Base-by-base conservation (phyloP, 53 echinoderm and acorn worm genomes). In the Arbacia lixula region DNA sequence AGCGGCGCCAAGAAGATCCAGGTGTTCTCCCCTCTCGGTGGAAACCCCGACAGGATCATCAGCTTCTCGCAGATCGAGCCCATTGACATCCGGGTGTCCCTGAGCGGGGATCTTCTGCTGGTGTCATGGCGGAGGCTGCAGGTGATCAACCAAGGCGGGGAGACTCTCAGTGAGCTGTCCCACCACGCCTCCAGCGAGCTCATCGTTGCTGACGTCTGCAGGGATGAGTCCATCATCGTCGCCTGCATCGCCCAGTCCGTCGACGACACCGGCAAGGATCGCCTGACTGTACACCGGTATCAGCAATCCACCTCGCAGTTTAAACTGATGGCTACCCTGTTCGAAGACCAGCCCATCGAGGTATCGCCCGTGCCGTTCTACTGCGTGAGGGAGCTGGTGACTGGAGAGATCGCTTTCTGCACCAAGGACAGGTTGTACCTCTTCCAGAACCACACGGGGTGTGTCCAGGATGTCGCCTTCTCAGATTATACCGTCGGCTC, bases 321-420 rank as follows among this genome's bases (percentile, higher is more conserved):
- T n/a, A 36, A 54, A 19, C 75, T 75, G 6, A 34, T 34, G 11
- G 75, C 17, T 19, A 75, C 75, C 1, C 32, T 75, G 16, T 14
- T 75, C 75, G 22, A 52, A 6, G 54, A 75, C n/a, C 28, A 41
- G 21, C 75, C 75, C 34, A 54, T 75, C 54, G 53, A 21, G 20
- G 31, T 75, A 52, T 75, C 54, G 9, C 1, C 53, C 1, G 28
- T 53, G n/a, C 75, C 75, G 5, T 75, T 75, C 55, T 75, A 75
- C 34, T 33, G 34, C 35, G n/a, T 75, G 8, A 31, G 75, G 33
- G 75, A 75, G 53, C 53, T 75, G 8, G 53, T 34, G 6, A 75
- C 75, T 31, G 75, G 75, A 4, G 75, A 75, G 36, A 75, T 75
- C 31, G 52, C 53, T 1, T 75, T 75, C 75, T 53, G 75, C 36